These are phyloP conservation scores for Phalacrocorax carbo DNA, from an alignment of 2,113 vertebrate species.

Conservation along the genomic window DNA sequence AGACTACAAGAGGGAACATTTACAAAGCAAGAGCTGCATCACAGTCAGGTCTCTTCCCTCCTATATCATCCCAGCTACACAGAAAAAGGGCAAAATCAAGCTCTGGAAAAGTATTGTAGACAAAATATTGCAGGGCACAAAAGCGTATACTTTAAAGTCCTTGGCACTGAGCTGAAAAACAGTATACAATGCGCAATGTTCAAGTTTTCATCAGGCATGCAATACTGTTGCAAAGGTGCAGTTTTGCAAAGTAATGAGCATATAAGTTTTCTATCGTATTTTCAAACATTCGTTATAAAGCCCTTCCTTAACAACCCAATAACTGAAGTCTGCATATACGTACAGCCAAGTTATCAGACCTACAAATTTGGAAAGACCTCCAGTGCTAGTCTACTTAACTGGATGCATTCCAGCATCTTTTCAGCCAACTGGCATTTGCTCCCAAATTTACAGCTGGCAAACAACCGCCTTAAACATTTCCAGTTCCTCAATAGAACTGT, in stretches of 20 bases:
- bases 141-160: background rate
- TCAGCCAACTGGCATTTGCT: slow-evolving; percentile 75
- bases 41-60: background rate
- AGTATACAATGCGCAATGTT: background rate
- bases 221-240: background rate
- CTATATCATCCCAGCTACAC: background rate
- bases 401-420: slow-evolving; percentile 71
- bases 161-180: background rate
- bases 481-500: slow-evolving; percentile 74
- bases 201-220: background rate
- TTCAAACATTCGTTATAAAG: background rate
- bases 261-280: background rate
- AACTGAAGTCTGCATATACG: background rate
- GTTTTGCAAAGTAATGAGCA: slow-evolving; percentile 45
- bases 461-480: slow-evolving; percentile 72
- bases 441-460: slow-evolving; percentile 81
- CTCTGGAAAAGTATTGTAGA: background rate
- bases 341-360: slow-evolving; percentile 51
- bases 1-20: background rate
- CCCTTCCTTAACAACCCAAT: slow-evolving; percentile 17
- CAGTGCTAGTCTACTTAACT: slow-evolving; percentile 75
- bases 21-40: background rate
- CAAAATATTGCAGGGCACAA: background rate
- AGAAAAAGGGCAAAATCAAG: background rate
- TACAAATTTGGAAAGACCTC: slow-evolving; percentile 74